phyloP scores from a whole-genome alignment of 2,888 invertebrate species.

The Stramonita haemastoma region DNA sequence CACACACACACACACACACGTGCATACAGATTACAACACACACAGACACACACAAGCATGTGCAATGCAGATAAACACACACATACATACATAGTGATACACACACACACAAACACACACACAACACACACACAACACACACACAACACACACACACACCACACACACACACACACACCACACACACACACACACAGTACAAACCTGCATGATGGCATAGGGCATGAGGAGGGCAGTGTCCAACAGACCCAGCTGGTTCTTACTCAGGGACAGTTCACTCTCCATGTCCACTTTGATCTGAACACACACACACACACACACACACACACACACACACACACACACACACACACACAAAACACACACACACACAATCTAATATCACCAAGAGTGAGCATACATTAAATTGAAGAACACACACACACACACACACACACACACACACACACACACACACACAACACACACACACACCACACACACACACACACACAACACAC shows the following conservation, averaged over 20 bases:
- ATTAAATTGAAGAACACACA: too few relatives aligned
- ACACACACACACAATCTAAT: too few relatives aligned
- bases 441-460: neutral
- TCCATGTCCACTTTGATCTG: constrained; percentile 76
- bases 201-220: constrained; percentile 77
- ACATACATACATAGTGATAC: too few relatives aligned
- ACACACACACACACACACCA: too few relatives aligned
- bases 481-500: neutral
- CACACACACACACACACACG: too few relatives aligned
- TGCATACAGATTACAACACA: too few relatives aligned
- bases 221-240: constrained; percentile 79
- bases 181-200: neutral
- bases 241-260: constrained; percentile 77
- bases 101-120: neutral
- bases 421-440: neutral
- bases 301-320: neutral
- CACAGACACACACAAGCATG: too few relatives aligned
- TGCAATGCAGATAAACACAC: neutral
- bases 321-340: neutral
- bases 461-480: neutral
- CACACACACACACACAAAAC: too few relatives aligned
- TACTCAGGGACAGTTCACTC: constrained; percentile 72
- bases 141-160: too few relatives aligned
- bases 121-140: too few relatives aligned
- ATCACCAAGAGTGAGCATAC: too few relatives aligned